Conservation (phyloP, 2,797 vertebrate species). For the Amniataba percoides region DNA sequence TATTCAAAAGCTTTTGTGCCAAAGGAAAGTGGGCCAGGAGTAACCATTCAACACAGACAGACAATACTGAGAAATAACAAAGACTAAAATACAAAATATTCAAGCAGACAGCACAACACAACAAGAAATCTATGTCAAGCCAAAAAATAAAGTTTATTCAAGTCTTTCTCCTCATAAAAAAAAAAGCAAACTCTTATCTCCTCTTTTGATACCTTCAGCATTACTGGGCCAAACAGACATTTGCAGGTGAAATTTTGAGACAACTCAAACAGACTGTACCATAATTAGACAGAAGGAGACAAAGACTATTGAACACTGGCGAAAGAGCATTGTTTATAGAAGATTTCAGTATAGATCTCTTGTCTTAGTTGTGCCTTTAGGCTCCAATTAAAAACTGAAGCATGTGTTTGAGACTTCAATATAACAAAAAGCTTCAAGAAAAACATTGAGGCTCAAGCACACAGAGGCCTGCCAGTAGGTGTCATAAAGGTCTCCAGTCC, state of each 20-base stretch:
- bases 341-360: neutral
- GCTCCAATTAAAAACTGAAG: neutral
- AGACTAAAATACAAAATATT: slow-evolving; percentile 21
- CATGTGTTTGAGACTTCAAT: neutral
- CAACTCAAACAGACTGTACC: neutral
- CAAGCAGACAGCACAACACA: slow-evolving; percentile 8
- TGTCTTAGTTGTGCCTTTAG: neutral
- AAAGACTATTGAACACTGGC: no score
- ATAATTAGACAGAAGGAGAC: neutral
- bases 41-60: slow-evolving; percentile 11
- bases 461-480: neutral
- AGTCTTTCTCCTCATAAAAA: neutral
- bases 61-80: neutral
- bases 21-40: slow-evolving; percentile 14
- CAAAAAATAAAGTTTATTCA: slow-evolving; percentile 13
- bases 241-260: neutral
- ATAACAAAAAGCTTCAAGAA: neutral
- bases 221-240: neutral
- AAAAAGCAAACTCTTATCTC: neutral
- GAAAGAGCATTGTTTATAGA: neutral
- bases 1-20: slow-evolving; percentile 19
- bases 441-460: neutral
- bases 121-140: slow-evolving; percentile 7
- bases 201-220: neutral
- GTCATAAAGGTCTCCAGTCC: no score